Evolutionary conservation across 2,113 vertebrate genomes (phyloP).

Genomic region (Forbesichthys papilliferus): DNA sequence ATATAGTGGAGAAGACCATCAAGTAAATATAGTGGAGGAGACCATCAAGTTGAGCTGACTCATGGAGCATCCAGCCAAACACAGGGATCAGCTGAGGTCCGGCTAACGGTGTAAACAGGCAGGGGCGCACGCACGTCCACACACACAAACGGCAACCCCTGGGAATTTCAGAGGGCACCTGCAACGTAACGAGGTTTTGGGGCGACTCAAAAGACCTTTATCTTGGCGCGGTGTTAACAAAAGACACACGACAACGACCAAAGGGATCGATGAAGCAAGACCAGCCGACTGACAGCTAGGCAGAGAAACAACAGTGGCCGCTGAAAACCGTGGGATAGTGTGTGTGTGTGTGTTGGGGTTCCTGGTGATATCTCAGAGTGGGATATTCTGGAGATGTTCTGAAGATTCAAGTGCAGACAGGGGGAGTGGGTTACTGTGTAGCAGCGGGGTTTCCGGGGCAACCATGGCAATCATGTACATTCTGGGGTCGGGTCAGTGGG

Average conservation of each 20-base stretch:
- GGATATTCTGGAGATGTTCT: neutral
- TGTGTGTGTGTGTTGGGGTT: neutral
- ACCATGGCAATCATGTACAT: slow-evolving; percentile 62
- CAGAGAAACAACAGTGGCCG: slow-evolving; percentile 16
- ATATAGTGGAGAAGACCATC: no score
- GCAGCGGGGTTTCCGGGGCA: slow-evolving; percentile 55
- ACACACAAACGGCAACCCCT: slow-evolving; percentile 9
- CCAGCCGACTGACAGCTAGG: slow-evolving; percentile 2
- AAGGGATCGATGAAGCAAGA: neutral
- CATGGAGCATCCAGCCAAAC: no score
- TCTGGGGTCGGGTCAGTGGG: slow-evolving; percentile 67
- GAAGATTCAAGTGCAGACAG: neutral
- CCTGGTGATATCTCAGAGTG: neutral
- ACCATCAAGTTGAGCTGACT: slow-evolving; percentile 24
- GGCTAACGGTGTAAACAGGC: slow-evolving; percentile 45
- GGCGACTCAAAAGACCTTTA: slow-evolving; percentile 2
- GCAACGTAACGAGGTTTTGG: neutral
- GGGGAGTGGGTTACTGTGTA: slow-evolving; percentile 33
- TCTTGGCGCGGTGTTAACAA: slow-evolving; percentile 20
- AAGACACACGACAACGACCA: slow-evolving; percentile 66
- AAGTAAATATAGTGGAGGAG: no score
- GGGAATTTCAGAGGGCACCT: neutral
- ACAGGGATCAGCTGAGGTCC: slow-evolving; percentile 47
- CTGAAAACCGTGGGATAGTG: neutral
- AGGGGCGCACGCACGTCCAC: slow-evolving; percentile 27